Percentiles rank a stretch among this genome's conserved stretches.
Conservation (phyloP, 1,140 invertebrate genomes). For the Orchesella cincta region DNA sequence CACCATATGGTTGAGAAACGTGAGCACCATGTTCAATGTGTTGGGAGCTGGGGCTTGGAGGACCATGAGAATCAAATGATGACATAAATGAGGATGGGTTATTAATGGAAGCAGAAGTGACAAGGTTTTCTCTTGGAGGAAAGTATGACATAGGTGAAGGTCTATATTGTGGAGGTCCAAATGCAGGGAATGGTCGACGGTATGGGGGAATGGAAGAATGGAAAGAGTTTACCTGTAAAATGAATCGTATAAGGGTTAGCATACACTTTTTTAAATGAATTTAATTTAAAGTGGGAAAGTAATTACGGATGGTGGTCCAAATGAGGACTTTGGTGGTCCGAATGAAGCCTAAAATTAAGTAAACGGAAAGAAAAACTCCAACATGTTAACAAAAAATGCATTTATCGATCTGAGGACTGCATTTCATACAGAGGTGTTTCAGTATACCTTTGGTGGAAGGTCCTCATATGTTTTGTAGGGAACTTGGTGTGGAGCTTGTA, state of each 20-base stretch:
- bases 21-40: background rate
- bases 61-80: no score
- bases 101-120: background rate
- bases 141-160: conserved; percentile 2
- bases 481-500: conserved; percentile 47
- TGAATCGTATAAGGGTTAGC: background rate
- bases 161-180: background rate
- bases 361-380: background rate
- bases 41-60: background rate
- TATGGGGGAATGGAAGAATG: background rate
- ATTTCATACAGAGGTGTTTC: background rate
- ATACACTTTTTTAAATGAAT: background rate
- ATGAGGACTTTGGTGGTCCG: conserved; percentile 36
- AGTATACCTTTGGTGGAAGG: conserved; percentile 34
- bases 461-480: conserved; percentile 33
- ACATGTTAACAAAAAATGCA: background rate
- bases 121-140: background rate
- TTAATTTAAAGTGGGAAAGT: background rate
- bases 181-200: background rate
- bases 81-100: background rate
- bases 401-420: background rate
- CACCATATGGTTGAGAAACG: conserved; percentile 11
- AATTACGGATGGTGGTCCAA: conserved; percentile 26
- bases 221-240: conserved; percentile 2
- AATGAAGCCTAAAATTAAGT: conserved; percentile 5